Evolutionary conservation across 2,113 vertebrate genomes (phyloP).

Genomic region (Heloderma charlesbogerti): DNA sequence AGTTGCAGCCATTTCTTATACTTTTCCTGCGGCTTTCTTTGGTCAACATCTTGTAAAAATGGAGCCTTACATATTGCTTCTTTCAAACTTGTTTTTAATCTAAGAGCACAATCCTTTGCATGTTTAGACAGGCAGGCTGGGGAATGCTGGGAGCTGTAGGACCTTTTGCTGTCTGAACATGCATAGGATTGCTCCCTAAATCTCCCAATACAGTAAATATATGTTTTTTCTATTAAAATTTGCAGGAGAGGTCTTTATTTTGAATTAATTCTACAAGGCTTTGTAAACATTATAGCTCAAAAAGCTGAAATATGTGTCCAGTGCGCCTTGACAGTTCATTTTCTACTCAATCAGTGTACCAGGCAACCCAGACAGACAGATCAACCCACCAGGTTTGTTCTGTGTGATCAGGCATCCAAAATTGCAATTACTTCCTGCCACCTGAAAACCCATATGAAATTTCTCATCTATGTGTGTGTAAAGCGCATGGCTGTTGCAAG

Average conservation of each 20-base stretch:
- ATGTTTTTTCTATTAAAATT: conserved; percentile 30
- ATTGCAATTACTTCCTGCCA: neutral
- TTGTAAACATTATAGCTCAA: conserved; percentile 8
- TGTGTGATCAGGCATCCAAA: neutral
- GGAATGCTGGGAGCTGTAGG: too few species aligned
- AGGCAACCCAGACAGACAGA: neutral
- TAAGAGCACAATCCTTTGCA: neutral
- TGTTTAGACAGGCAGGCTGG: too few species aligned
- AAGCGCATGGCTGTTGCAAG: neutral
- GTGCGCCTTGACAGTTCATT: neutral
- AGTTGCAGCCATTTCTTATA: neutral
- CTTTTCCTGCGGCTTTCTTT: neutral
- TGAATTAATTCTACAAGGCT: conserved; percentile 40
- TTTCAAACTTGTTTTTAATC: neutral
- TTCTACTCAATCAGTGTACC: neutral
- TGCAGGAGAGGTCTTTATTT: conserved; percentile 46
- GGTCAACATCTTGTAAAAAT: neutral
- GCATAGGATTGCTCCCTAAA: neutral
- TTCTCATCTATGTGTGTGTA: neutral
- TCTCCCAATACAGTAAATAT: conserved; percentile 3
- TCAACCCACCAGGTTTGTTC: conserved; percentile 9
- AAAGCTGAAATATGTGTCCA: conserved; percentile 7
- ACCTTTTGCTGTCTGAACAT: too few species aligned
- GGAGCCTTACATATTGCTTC: conserved; percentile 14
- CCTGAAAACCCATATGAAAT: neutral